These are phyloP conservation scores for Aspidapion aeneum DNA, from an alignment of 2,888 invertebrate genomes.

Conservation along the genomic window DNA sequence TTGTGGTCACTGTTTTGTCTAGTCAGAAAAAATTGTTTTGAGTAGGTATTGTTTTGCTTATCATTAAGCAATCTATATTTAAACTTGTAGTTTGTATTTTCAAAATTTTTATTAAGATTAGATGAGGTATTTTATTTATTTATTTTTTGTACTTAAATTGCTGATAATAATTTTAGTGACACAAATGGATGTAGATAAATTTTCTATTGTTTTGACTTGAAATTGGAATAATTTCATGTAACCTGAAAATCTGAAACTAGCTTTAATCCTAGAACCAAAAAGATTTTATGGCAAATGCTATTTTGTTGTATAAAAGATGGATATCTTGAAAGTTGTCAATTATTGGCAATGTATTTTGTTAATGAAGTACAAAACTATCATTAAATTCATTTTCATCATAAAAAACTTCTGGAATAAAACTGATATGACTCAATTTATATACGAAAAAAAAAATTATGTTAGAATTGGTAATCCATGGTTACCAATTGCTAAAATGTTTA, in stretches of 20 bases:
- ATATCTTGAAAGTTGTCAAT: constrained; percentile 39
- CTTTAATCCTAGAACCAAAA: not conserved
- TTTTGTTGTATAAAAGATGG: constrained; percentile 34
- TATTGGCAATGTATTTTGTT: constrained; percentile 45
- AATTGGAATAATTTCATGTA: not conserved
- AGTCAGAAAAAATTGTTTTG: too few species aligned
- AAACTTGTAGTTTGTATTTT: too few species aligned
- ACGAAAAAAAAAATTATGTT: constrained; percentile 25
- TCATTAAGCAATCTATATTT: too few species aligned
- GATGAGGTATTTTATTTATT: too few species aligned
- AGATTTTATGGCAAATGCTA: constrained; percentile 33
- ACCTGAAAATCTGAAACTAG: not conserved
- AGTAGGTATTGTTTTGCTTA: too few species aligned
- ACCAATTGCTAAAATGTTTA: not conserved
- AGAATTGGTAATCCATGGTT: constrained; percentile 15
- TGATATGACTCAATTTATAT: constrained; percentile 28
- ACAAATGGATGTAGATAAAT: too few species aligned
- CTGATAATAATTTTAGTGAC: too few species aligned
- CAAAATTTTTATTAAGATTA: too few species aligned
- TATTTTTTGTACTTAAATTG: too few species aligned
- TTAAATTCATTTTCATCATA: constrained; percentile 25
- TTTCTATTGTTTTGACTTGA: not conserved
- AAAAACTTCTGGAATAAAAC: constrained; percentile 21
- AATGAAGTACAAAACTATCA: constrained; percentile 46
- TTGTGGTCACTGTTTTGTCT: too few species aligned